phyloP scores from a whole-genome alignment of 2,797 vertebrate genomes.

The Toxotes lorentzi region DNA sequence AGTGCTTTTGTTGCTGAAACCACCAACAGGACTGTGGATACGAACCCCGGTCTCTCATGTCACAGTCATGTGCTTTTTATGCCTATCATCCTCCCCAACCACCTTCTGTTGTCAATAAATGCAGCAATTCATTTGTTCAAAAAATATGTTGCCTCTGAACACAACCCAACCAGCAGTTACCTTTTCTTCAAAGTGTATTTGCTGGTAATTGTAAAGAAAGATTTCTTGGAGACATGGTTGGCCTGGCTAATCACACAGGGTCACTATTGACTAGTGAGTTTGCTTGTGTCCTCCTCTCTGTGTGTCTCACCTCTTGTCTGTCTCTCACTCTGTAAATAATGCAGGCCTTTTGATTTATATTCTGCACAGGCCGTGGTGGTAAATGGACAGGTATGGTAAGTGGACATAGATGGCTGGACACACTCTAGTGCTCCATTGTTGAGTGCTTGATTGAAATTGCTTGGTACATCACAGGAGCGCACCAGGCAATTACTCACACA shows the following conservation, averaged over 20 bases:
- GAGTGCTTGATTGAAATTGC: slow-evolving; percentile 67
- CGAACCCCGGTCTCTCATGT: neutral
- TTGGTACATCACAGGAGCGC: slow-evolving; percentile 38
- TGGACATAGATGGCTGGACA: slow-evolving; percentile 48
- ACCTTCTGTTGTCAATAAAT: neutral
- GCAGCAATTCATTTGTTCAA: neutral
- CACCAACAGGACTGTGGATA: neutral
- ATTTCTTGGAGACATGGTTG: neutral
- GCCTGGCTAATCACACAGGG: slow-evolving; percentile 29
- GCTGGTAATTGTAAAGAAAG: neutral
- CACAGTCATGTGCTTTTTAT: too few species aligned
- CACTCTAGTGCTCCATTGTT: slow-evolving; percentile 43
- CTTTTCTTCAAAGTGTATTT: neutral
- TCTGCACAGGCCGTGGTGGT: slow-evolving; percentile 36
- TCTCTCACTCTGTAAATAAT: slow-evolving; percentile 44
- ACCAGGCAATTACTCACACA: slow-evolving; percentile 54
- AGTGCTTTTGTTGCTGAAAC: too few species aligned
- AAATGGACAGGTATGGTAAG: slow-evolving; percentile 56
- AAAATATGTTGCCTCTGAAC: neutral
- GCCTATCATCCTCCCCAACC: neutral
- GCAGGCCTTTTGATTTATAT: slow-evolving; percentile 56
- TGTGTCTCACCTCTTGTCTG: slow-evolving; percentile 1
- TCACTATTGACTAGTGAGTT: slow-evolving; percentile 35
- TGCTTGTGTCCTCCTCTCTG: slow-evolving; percentile 24
- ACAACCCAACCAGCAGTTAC: neutral